Conservation (phyloP, 2,797 vertebrate species). For the Cetoscarus ocellatus region DNA sequence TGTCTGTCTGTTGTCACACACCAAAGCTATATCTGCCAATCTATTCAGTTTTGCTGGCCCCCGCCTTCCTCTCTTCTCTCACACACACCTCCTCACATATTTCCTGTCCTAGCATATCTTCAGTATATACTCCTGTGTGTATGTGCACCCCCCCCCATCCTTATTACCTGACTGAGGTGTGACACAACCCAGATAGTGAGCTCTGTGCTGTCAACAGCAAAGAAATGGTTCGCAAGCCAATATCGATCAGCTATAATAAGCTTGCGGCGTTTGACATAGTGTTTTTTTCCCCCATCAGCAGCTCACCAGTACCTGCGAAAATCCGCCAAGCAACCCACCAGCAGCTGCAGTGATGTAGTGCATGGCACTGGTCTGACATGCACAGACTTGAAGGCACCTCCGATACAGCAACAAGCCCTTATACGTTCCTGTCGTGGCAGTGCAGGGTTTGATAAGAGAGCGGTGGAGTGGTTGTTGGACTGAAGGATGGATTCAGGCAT, state of each 20-base stretch:
- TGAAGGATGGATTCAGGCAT: constrained; percentile 25
- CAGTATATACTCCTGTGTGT: constrained; percentile 13
- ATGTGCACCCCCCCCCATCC: constrained; percentile 31
- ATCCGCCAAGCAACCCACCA: constrained; percentile 11
- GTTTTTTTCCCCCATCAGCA: constrained; percentile 52
- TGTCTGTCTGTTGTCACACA: constrained; percentile 32
- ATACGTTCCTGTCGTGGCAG: constrained; percentile 31
- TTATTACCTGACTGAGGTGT: constrained; percentile 68
- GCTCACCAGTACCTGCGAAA: constrained; percentile 27
- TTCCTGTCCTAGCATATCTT: constrained; percentile 33
- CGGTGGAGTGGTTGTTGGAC: not conserved
- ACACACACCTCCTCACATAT: not conserved
- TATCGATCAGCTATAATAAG: constrained; percentile 81
- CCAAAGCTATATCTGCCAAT: constrained; percentile 43
- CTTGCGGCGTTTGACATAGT: constrained; percentile 59
- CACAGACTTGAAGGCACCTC: constrained; percentile 21
- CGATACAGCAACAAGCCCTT: constrained; percentile 4
- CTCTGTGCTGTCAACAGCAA: constrained; percentile 65
- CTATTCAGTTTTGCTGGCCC: constrained; percentile 25
- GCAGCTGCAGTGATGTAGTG: constrained; percentile 21
- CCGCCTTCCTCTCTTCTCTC: not conserved
- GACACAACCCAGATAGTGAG: constrained; percentile 69
- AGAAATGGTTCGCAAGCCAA: constrained; percentile 61
- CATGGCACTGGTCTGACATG: constrained; percentile 28
- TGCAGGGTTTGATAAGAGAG: constrained; percentile 4